Conservation (phyloP, 2,888 invertebrate genomes). For the Dugesia japonica region DNA sequence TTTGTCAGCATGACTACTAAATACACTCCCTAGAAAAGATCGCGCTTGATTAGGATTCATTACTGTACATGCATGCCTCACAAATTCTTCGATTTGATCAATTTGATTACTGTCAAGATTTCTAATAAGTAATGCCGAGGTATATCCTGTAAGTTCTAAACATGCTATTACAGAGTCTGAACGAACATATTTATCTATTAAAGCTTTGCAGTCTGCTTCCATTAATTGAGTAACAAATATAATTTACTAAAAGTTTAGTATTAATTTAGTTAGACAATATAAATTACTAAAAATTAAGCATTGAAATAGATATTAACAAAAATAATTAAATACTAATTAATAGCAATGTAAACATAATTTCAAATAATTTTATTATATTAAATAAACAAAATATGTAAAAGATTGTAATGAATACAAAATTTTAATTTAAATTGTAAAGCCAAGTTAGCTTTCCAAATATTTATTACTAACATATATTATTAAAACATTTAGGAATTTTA, state of each 20-base stretch:
- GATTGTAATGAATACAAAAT: not conserved
- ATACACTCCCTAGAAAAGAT: conserved; percentile 17
- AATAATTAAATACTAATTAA: not conserved
- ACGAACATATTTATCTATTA: conserved; percentile 24
- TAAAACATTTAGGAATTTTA: too few species aligned
- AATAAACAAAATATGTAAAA: not conserved
- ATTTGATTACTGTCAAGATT: conserved; percentile 22
- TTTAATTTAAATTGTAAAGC: too few species aligned
- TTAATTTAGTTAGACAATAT: too few species aligned
- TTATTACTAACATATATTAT: too few species aligned
- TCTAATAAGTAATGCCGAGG: conserved; percentile 1
- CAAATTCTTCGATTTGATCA: conserved; percentile 24
- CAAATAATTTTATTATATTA: too few species aligned
- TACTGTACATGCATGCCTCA: conserved; percentile 27
- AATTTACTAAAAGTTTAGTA: too few species aligned
- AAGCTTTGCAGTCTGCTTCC: conserved; percentile 23
- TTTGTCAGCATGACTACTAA: conserved; percentile 14
- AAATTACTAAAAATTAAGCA: too few species aligned
- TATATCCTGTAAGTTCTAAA: conserved; percentile 33
- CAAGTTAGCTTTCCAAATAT: too few species aligned
- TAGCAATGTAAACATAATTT: too few species aligned
- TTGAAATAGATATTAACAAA: too few species aligned
- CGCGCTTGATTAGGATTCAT: conserved; percentile 26
- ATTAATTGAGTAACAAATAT: too few species aligned
- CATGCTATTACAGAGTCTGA: conserved; percentile 26